These are phyloP conservation scores for Automeris io DNA, from an alignment of 2,888 invertebrate species.

Conservation along the genomic window DNA sequence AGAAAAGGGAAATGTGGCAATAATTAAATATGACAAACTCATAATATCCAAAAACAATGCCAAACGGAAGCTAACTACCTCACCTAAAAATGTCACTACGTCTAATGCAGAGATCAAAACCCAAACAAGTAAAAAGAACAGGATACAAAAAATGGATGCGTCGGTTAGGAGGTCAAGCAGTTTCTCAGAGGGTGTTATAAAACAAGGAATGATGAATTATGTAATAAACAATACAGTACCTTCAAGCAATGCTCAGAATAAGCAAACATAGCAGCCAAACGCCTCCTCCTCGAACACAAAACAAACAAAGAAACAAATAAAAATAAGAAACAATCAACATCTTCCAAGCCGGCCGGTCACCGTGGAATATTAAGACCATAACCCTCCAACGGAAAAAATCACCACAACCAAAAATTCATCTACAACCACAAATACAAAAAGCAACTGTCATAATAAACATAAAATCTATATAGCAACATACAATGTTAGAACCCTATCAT, in stretches of 20 bases:
- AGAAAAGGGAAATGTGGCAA: neutral
- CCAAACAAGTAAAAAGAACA: slow-evolving; percentile 1
- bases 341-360: slow-evolving; percentile 1
- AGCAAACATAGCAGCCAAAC: neutral
- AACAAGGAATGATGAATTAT: neutral
- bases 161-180: neutral
- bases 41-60: neutral
- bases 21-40: neutral
- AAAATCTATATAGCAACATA: no score
- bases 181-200: neutral
- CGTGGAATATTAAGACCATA: neutral
- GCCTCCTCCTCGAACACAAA: neutral
- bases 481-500: no score
- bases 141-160: neutral
- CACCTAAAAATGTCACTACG: neutral
- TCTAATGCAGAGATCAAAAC: neutral
- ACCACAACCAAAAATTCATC: slow-evolving; percentile 7
- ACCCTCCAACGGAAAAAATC: slow-evolving; percentile 5
- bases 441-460: no score
- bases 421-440: no score
- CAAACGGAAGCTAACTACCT: neutral
- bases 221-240: neutral
- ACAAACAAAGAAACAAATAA: neutral
- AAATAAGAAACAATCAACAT: neutral
- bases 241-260: neutral